Percentiles rank a stretch among this genome's conserved stretches.
Conservation (phyloP, 2,888 invertebrate species). For the Strigamia transsilvanica region DNA sequence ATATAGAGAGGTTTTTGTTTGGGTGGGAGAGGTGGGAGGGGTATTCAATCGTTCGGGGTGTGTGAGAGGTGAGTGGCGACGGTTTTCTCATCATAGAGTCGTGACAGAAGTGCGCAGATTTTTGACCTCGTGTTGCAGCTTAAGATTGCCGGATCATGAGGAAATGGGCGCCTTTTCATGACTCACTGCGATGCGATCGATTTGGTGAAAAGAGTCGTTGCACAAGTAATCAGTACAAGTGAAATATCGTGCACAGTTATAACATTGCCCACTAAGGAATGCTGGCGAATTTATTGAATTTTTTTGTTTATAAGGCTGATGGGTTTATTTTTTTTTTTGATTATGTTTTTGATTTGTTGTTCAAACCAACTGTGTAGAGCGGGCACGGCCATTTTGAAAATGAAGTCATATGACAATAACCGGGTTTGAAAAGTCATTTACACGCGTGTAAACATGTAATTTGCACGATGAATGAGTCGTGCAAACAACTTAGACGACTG, state of each 20-base stretch:
- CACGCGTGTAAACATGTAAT: no score
- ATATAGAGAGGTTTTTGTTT: no score
- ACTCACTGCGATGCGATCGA: background rate
- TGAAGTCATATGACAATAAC: no score
- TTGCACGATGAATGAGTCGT: no score
- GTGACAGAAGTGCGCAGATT: background rate
- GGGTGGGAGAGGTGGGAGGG: no score
- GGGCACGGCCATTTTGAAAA: no score
- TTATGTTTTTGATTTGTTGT: background rate
- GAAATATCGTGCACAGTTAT: conserved; percentile 1
- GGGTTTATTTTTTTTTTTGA: background rate
- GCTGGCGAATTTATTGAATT: background rate
- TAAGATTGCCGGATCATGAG: background rate
- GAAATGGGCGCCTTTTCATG: background rate
- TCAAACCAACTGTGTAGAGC: no score
- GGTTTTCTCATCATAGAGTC: background rate
- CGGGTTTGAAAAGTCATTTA: no score
- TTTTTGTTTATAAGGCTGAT: background rate
- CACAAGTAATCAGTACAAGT: conserved; percentile 14
- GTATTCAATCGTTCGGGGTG: no score
- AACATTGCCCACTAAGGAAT: background rate
- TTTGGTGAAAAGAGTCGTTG: conserved; percentile 20
- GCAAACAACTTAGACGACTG: no score
- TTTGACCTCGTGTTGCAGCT: conserved; percentile 9
- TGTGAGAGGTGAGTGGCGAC: background rate